Base-by-base conservation (phyloP, 2,797 vertebrate genomes). In the Hypotaenidia philippensis region DNA sequence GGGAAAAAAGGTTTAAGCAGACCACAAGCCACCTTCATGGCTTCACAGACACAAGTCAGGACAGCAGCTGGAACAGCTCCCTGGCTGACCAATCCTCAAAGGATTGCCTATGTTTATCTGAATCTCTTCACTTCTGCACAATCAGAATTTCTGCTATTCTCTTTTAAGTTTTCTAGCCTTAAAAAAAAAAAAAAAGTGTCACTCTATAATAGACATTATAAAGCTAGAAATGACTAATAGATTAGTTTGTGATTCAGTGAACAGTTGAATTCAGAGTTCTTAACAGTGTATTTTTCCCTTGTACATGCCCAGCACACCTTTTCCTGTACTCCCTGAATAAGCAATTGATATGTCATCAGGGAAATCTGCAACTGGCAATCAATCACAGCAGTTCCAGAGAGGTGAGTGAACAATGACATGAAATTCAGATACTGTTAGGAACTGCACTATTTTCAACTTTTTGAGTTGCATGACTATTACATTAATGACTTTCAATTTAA, bases 311-410 rank as follows among this genome's bases (percentile, higher is more conserved):
- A 76, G 40, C 52, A 79, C n/a, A 87, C 36, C 26, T 72, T 71
- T 65, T 65, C 12, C 70, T 82, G 27, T 4, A 56, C 9, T 60
- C 44, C 40, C 45, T 80, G 60, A 93, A 93, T 53, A 68, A 70
- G 36, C 45, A 94, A 66, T 20, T 80, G 74, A 70, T 70, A 71
- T 38, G 52, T 70, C 71, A 92, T 89, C 59, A 90, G 41, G 41
- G 83, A 86, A 94, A 95, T 76, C 17, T 66, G 44, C 63, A 89
- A 92, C 44, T 80, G 38, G 83, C 44, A 95, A 87, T 77, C 80
- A 96, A 74, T 70, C 52, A 56, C 70, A 80, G 71, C 2, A 1
- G 74, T 56, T 93, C 49, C 52, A 81, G 53, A 89, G 36, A 63
- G 17, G 23, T 38, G 22, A 92, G 56, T 49, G 70, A 95, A 89